A percentile compares a stretch with the other conserved stretches of the same genome.
phyloP scores from a whole-genome alignment of 2,888 invertebrate species.

The Yponomeuta cagnagella region DNA sequence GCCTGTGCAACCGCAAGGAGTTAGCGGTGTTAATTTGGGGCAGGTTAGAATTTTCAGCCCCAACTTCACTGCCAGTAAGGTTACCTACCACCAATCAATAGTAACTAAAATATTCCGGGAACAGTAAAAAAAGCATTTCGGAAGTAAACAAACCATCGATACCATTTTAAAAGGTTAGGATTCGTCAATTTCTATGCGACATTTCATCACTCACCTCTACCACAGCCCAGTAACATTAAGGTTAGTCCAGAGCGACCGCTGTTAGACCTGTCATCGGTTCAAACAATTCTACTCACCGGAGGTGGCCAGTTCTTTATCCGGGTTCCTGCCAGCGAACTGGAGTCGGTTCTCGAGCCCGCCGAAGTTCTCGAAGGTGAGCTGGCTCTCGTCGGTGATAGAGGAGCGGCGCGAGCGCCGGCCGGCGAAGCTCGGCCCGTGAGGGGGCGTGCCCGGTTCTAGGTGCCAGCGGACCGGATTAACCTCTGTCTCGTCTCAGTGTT shows the following conservation, averaged over 20 bases:
- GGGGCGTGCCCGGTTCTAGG: conserved; percentile 85
- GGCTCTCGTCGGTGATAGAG: conserved; percentile 88
- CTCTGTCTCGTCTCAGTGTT: conserved; percentile 6
- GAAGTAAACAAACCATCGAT: too few species aligned
- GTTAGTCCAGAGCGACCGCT: background rate
- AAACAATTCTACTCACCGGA: too few species aligned
- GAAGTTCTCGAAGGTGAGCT: conserved; percentile 94
- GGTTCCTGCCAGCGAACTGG: conserved; percentile 88
- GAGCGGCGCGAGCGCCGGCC: conserved; percentile 90
- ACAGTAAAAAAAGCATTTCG: too few species aligned
- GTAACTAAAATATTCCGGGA: too few species aligned
- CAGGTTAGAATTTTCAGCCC: too few species aligned
- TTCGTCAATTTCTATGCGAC: background rate
- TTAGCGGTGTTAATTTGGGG: too few species aligned
- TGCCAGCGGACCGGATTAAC: conserved; percentile 83
- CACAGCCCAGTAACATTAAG: background rate
- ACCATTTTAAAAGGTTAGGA: too few species aligned
- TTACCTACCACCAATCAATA: too few species aligned
- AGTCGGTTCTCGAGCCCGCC: conserved; percentile 93
- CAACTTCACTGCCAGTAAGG: too few species aligned
- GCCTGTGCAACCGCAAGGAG: too few species aligned
- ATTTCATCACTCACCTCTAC: background rate
- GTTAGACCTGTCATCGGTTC: background rate
- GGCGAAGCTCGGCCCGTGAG: conserved; percentile 71
- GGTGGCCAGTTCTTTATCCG: conserved; percentile 69